Evolutionary conservation across 2,113 vertebrate genomes (phyloP), one percentile per base, ranked within the genome.

Genomic region (Oophaga pumilio): DNA sequence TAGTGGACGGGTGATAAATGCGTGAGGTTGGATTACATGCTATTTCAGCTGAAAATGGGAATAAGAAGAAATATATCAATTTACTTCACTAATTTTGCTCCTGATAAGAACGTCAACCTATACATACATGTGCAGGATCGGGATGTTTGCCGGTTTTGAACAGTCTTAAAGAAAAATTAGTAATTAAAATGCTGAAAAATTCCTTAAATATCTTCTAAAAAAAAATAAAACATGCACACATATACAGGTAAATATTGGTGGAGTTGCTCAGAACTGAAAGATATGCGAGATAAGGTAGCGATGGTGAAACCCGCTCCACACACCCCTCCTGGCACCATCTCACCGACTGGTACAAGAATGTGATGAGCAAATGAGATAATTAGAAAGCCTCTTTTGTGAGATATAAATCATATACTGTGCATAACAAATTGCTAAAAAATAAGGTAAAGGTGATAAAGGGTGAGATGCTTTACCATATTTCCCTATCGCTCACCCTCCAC

Each of bases 281-380:
- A 74, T 73, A 18, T 49, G 69, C 1, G 28, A 73, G 28, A 33
- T 71, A 22, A 69, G 2, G 0, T 1, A 13, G 53, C 1, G 24
- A 17, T 68, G 2, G 6, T 33, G 22, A 64, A 64, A 64, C 62
- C 20, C 6, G 68, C 24, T 68, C n/a, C 64, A 26, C 22, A 68
- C n/a, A 5, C 43, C 71, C 43, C 11, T 20, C 71, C 50, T 22
- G 71, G 71, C 50, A 18, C 43, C 71, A 50, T 11, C 71, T 74
- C 71, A 50, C 71, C 2, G 71, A 74, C 71, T 74, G 18, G 71
- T 74, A 50, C 71, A 74, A 50, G 71, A 49, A 74, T 74, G 71
- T 50, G 71, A 74, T 74, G 33, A 50, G 20, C 8, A 74, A 74
- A 74, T 22, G 33, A 74, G 71, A 74, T 50, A 74, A 74, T 74